Evolutionary conservation across 2,113 vertebrate species (phyloP).

Genomic region (Ciconia maguari): DNA sequence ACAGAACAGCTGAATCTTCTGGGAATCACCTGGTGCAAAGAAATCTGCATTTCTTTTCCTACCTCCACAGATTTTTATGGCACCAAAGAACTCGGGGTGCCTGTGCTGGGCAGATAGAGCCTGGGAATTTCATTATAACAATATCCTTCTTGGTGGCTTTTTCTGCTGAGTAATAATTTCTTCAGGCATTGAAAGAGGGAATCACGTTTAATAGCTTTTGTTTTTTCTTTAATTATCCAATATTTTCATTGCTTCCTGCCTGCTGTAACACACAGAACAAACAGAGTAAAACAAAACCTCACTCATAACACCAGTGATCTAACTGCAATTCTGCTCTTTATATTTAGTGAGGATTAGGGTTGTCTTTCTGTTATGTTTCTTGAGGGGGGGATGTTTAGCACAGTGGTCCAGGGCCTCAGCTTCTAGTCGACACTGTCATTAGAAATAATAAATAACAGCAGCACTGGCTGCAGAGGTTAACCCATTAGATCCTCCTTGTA

Average conservation of each 20-base stretch:
- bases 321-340: neutral
- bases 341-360: neutral
- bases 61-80: neutral
- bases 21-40: conserved; percentile 10
- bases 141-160: neutral
- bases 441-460: neutral
- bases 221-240: neutral
- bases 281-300: neutral
- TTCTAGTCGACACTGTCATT: neutral
- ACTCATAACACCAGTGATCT: neutral
- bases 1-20: neutral
- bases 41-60: neutral
- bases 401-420: neutral
- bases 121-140: neutral
- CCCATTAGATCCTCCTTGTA: neutral
- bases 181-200: neutral
- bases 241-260: neutral
- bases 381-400: neutral
- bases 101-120: neutral
- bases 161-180: neutral
- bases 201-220: neutral
- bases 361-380: neutral
- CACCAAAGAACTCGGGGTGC: neutral
- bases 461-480: neutral
- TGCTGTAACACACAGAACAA: neutral